Evolutionary conservation across 2,888 invertebrate genomes (phyloP).

Genomic region (Poecilobothrus nobilitatus): DNA sequence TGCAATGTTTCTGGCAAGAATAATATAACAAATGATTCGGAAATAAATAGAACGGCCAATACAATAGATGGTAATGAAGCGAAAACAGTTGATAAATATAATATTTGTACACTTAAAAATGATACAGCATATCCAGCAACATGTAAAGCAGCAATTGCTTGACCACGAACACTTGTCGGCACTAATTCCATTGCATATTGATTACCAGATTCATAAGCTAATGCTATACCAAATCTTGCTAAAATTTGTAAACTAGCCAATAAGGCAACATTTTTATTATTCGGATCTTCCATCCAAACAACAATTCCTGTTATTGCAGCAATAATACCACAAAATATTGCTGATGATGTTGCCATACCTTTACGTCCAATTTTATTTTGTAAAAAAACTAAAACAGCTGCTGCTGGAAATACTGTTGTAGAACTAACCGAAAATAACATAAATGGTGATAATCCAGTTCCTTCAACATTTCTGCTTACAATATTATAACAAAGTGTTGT

Average conservation of each 20-base stretch:
- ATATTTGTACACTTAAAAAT: slow-evolving; percentile 46
- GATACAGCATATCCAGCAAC: slow-evolving; percentile 48
- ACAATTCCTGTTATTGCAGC: slow-evolving; percentile 40
- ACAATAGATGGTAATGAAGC: slow-evolving; percentile 43
- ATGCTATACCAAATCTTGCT: slow-evolving; percentile 47
- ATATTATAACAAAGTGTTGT: slow-evolving; percentile 48
- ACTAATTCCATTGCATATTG: slow-evolving; percentile 52
- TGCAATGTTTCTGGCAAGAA: slow-evolving; percentile 48
- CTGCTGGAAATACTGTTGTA: slow-evolving; percentile 45
- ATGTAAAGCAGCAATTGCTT: slow-evolving; percentile 49
- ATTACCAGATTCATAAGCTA: slow-evolving; percentile 50
- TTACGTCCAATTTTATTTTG: slow-evolving; percentile 35
- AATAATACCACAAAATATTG: slow-evolving; percentile 44
- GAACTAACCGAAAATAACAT: slow-evolving; percentile 45
- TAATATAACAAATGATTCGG: slow-evolving; percentile 44
- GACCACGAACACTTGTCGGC: slow-evolving; percentile 50
- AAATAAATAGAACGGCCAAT: slow-evolving; percentile 40
- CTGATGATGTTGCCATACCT: slow-evolving; percentile 44
- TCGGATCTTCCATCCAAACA: slow-evolving; percentile 21
- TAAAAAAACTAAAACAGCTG: slow-evolving; percentile 32
- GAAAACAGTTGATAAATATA: slow-evolving; percentile 36
- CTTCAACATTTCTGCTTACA: slow-evolving; percentile 46
- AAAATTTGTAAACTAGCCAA: slow-evolving; percentile 41
- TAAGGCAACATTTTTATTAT: slow-evolving; percentile 32
- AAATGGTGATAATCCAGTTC: slow-evolving; percentile 44